Evolutionary conservation across 2,888 invertebrate species (phyloP).

Genomic region (Drosophila histrio): DNA sequence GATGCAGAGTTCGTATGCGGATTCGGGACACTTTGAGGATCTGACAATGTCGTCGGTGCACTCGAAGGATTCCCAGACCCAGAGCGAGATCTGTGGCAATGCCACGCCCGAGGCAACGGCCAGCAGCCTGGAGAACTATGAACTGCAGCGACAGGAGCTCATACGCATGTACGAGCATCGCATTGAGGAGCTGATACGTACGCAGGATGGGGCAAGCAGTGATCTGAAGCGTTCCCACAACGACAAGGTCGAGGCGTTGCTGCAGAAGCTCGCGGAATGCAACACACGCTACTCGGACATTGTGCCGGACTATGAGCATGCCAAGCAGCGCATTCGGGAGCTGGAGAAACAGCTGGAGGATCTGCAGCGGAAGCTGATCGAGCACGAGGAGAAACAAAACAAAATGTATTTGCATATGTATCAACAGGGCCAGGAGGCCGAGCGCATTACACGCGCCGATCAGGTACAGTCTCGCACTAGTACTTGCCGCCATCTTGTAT

Average conservation of each 20-base stretch:
- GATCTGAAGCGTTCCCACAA: slow-evolving; percentile 91
- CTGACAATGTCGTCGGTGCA: slow-evolving; percentile 90
- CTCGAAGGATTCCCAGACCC: slow-evolving; percentile 88
- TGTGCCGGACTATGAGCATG: slow-evolving; percentile 90
- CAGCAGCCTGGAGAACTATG: slow-evolving; percentile 84
- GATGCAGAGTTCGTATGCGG: slow-evolving; percentile 91
- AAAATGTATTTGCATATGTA: slow-evolving; percentile 93
- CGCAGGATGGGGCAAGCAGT: slow-evolving; percentile 87
- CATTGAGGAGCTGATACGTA: slow-evolving; percentile 89
- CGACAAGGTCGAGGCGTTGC: slow-evolving; percentile 90
- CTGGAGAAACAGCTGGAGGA: slow-evolving; percentile 90
- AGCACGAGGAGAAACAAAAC: slow-evolving; percentile 90
- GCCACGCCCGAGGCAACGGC: slow-evolving; percentile 55
- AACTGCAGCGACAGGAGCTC: slow-evolving; percentile 88
- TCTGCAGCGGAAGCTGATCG: slow-evolving; percentile 88
- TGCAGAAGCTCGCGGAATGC: slow-evolving; percentile 90
- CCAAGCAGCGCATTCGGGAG: slow-evolving; percentile 88
- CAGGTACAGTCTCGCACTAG: slow-evolving; percentile 86
- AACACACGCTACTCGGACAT: slow-evolving; percentile 91
- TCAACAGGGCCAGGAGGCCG: slow-evolving; percentile 92
- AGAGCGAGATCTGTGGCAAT: slow-evolving; percentile 84
- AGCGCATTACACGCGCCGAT: slow-evolving; percentile 88
- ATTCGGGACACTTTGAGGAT: slow-evolving; percentile 95
- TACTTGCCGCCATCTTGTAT: background rate
- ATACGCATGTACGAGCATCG: slow-evolving; percentile 90